These are phyloP conservation scores for Stomatorhinus walkeri DNA, from an alignment of 2,797 vertebrate species.

Conservation along the genomic window DNA sequence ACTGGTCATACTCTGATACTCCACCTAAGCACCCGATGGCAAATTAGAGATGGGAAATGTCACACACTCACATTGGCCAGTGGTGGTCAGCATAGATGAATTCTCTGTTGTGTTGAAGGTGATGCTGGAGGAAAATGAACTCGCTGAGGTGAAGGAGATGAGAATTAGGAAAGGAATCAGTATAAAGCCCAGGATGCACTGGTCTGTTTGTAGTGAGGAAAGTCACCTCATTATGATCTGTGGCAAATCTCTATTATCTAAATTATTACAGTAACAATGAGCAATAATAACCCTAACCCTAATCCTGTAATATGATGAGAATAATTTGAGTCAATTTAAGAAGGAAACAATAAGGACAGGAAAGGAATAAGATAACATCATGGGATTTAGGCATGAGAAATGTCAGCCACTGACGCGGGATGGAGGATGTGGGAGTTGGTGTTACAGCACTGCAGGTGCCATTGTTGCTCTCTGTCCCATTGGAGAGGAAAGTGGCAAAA, in stretches of 20 bases:
- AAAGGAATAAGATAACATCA: background rate
- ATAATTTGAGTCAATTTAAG: background rate
- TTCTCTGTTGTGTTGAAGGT: background rate
- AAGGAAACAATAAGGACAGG: background rate
- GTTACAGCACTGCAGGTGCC: background rate
- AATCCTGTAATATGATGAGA: background rate
- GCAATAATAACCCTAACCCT: background rate
- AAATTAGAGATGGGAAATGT: constrained; percentile 17
- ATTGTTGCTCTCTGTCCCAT: background rate
- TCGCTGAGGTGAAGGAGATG: background rate
- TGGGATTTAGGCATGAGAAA: background rate
- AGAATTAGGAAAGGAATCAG: background rate
- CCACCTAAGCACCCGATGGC: background rate
- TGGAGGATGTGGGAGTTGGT: constrained; percentile 2
- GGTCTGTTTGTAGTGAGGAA: background rate
- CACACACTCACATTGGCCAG: constrained; percentile 36
- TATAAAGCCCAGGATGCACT: background rate
- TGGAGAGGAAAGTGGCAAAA: constrained; percentile 33
- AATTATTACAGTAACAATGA: background rate
- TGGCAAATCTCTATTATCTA: background rate
- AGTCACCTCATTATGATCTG: background rate
- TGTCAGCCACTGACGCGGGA: constrained; percentile 20
- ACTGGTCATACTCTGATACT: background rate
- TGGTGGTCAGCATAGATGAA: background rate
- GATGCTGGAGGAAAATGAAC: background rate